phyloP scores from a whole-genome alignment of 2,113 vertebrate species.

The Trogon surrucura region DNA sequence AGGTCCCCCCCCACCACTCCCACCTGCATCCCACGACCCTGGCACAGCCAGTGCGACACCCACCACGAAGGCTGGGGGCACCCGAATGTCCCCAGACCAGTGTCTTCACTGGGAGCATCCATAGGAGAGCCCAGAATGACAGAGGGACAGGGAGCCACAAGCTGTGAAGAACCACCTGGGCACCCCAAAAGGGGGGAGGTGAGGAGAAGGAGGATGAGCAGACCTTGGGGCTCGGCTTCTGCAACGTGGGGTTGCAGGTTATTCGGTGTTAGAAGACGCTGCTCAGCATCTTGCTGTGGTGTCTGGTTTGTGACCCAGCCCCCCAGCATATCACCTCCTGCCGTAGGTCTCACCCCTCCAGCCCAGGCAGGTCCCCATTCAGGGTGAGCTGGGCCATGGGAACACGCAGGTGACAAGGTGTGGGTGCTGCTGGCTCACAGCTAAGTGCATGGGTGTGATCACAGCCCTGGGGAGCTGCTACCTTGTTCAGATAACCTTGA shows the following conservation, averaged over 20 bases:
- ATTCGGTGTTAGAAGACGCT: background rate
- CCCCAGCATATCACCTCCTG: no score
- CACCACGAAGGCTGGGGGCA: fast-evolving
- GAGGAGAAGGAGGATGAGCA: background rate
- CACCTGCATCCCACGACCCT: fast-evolving
- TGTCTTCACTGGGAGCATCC: no score
- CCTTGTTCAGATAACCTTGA: background rate
- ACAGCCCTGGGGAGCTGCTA: background rate
- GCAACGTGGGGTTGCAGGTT: fast-evolving
- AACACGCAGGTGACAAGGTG: background rate
- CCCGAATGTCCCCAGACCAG: fast-evolving
- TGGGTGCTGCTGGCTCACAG: background rate
- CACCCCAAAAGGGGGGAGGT: no score
- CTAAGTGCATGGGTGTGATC: background rate
- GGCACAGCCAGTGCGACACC: background rate
- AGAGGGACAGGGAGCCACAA: background rate
- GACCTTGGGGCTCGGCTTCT: background rate
- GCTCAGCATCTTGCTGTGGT: fast-evolving
- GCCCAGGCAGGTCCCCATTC: no score
- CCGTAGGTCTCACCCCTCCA: no score
- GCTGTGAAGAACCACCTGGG: background rate
- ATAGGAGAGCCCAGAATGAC: background rate
- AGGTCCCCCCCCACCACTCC: no score
- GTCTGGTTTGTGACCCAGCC: background rate
- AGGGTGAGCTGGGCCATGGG: background rate